Evolutionary conservation across 2,797 vertebrate species (phyloP), one percentile per base, ranked within the genome.

Genomic region (Gastrophryne carolinensis): DNA sequence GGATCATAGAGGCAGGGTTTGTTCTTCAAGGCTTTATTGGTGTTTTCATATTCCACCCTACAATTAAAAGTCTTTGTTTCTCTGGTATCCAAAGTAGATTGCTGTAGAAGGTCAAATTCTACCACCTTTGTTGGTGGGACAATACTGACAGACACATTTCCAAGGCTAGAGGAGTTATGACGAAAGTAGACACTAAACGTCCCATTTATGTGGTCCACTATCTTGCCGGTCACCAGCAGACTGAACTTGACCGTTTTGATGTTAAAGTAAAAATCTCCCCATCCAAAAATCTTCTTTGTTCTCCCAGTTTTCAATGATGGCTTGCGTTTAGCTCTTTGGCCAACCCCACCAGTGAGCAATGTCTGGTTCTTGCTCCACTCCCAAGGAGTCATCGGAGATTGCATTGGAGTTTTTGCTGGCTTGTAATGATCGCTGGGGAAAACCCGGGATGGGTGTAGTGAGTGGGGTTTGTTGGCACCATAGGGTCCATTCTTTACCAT

Each of bases 191-290:
- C 97, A 0, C 95, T 98, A 89, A 99, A 99, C 5, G 96, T 98
- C 4, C 97, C 97, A 0, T 99, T 99, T 84, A 98, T 92, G 82
- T 99, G 97, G 82, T 99, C 96, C 41, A 99, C 95, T 1, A 99
- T 98, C 86, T 99, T 99, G 27, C 97, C 97, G 0, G 96, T 99
- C 80, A 99, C 95, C 84, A 99, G 81, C 30, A 99, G 89, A 69
- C 93, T 98, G 89, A 99, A 98, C 80, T 98, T 98, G 73, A 95
- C 81, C 0, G 95, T 97, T 80, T 95, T 95, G 82, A 98, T 94
- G 37, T 93, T 96, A 82, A 99, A 95, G 89, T 96, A 98, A 90
- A 99, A 99, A 83, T 98, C 95, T 0, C 97, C 97, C 97, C 97
- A 99, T 57, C 97, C 96, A 0, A 98, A 98, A 70, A 96, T 97